Conservation (phyloP, 2,888 invertebrate species). For the Cheilosia variabilis region DNA sequence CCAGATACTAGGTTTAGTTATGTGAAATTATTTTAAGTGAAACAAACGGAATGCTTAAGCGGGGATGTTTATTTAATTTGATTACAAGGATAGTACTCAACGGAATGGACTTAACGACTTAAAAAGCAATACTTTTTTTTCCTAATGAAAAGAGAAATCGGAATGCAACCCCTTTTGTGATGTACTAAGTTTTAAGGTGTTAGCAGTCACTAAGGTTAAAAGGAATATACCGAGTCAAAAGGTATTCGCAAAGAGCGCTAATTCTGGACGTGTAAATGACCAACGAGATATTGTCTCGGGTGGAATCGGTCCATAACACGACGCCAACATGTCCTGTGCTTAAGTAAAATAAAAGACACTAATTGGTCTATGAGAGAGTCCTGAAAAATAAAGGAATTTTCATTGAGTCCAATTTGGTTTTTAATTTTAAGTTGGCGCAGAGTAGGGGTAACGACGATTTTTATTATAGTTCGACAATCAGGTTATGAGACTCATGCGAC, state of each 20-base stretch:
- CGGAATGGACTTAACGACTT: slow-evolving; percentile 59
- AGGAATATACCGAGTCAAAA: slow-evolving; percentile 1
- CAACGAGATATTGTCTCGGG: slow-evolving; percentile 15
- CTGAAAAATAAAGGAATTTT: neutral
- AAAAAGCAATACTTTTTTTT: slow-evolving; percentile 9
- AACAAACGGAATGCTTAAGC: slow-evolving; percentile 38
- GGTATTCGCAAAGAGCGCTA: slow-evolving; percentile 12
- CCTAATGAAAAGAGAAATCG: slow-evolving; percentile 31
- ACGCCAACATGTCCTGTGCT: slow-evolving; percentile 13
- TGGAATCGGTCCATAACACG: slow-evolving; percentile 6
- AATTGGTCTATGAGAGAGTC: neutral
- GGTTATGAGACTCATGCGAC: too few relatives aligned
- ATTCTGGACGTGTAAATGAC: slow-evolving; percentile 52
- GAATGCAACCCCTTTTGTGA: slow-evolving; percentile 42
- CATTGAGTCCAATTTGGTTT: neutral
- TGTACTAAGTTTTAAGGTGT: neutral
- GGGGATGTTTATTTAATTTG: slow-evolving; percentile 51
- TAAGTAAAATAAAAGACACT: slow-evolving; percentile 23
- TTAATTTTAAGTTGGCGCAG: too few relatives aligned
- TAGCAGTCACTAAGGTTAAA: slow-evolving; percentile 15
- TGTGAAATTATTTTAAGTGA: slow-evolving; percentile 15
- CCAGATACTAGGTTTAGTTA: neutral
- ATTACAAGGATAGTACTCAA: slow-evolving; percentile 46
- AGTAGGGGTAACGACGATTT: too few relatives aligned
- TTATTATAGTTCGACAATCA: too few relatives aligned